phyloP scores from a whole-genome alignment of 2,113 vertebrate genomes.

The Antigone vipio region DNA sequence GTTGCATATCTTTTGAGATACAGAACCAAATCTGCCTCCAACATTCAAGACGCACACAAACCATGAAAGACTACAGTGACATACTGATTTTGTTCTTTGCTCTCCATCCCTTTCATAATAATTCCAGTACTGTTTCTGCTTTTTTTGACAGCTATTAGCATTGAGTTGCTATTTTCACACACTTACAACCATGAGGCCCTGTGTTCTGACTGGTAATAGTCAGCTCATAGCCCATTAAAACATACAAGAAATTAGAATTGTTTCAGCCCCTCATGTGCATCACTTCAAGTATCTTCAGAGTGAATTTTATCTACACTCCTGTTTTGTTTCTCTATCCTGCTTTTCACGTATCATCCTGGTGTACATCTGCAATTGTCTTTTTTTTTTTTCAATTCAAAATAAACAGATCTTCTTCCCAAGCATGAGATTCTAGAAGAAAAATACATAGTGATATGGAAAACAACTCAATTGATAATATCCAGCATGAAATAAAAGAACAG shows the following conservation, averaged over 20 bases:
- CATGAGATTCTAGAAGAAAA: not conserved
- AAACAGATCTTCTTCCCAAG: not conserved
- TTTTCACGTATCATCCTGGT: not conserved
- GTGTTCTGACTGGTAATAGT: not conserved
- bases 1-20: not conserved
- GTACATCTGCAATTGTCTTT: rapidly evolving
- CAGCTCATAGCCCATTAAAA: not conserved
- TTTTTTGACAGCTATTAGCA: not conserved
- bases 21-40: not conserved
- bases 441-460: not conserved
- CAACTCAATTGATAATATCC: not conserved
- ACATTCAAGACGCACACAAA: not conserved
- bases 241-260: not conserved
- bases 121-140: not conserved
- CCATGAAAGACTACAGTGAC: not conserved
- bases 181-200: not conserved
- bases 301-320: not conserved
- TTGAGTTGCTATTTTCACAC: not conserved
- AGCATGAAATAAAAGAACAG: not conserved
- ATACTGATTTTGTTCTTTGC: not conserved
- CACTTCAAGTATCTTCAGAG: not conserved
- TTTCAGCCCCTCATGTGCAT: not conserved
- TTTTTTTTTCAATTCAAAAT: not conserved
- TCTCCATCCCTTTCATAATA: not conserved
- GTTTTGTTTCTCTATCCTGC: not conserved